A percentile compares a stretch with the other conserved stretches of the same genome.
Conservation (phyloP, 2,797 vertebrate species). For the Pyrocephalus nanus region DNA sequence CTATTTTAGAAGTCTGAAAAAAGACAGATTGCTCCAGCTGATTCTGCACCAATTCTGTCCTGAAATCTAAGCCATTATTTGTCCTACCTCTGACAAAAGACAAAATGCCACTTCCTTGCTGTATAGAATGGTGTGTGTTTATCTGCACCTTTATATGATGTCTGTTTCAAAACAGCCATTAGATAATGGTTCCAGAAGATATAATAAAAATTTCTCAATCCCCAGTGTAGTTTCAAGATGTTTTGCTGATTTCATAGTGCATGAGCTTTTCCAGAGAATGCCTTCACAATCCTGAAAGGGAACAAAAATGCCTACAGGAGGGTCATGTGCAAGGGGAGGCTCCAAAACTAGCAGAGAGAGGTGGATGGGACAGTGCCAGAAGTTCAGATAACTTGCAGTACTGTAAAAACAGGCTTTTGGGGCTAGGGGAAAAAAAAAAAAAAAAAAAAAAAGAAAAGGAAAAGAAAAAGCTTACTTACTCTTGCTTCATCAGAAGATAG, state of each 20-base stretch:
- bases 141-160: background rate
- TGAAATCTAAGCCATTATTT: background rate
- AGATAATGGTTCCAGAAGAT: background rate
- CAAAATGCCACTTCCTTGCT: background rate
- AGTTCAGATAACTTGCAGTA: background rate
- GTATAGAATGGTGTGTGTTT: background rate
- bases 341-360: background rate
- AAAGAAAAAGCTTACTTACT: background rate
- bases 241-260: background rate
- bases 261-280: background rate
- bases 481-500: background rate
- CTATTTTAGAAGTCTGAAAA: background rate
- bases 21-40: background rate
- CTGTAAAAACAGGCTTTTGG: background rate
- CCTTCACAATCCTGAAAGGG: background rate
- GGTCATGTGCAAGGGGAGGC: background rate
- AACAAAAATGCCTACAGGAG: background rate
- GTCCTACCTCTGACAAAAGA: background rate
- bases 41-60: background rate
- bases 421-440: fast-evolving
- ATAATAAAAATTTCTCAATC: background rate
- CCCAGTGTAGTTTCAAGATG: background rate
- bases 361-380: background rate
- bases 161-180: background rate
- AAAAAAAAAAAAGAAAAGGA: fast-evolving